Conservation (phyloP, 2,888 invertebrate genomes). For the Caenorhabditis drosophilae region DNA sequence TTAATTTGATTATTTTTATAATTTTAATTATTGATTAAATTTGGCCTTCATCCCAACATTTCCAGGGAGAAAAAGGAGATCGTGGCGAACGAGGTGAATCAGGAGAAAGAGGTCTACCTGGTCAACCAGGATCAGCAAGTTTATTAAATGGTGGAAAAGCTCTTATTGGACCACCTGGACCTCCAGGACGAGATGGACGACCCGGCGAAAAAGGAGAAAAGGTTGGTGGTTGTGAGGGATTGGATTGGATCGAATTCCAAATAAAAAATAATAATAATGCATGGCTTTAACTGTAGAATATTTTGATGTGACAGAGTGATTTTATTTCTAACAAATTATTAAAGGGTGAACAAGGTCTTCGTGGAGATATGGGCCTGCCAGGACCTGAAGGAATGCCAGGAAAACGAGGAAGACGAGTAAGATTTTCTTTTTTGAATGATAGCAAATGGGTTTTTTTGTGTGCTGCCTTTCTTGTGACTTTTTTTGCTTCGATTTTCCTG, state of each 20-base stretch:
- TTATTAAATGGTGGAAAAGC: slow-evolving; percentile 28
- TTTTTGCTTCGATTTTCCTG: background rate
- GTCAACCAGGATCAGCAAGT: slow-evolving; percentile 37
- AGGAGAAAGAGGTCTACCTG: slow-evolving; percentile 45
- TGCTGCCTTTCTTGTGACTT: slow-evolving; percentile 6
- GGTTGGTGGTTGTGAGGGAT: slow-evolving; percentile 32
- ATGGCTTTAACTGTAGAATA: too few relatives aligned
- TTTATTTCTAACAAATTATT: slow-evolving; percentile 6
- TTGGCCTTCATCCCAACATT: background rate
- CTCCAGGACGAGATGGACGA: slow-evolving; percentile 60
- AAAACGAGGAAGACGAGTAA: slow-evolving; percentile 60
- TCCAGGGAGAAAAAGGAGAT: slow-evolving; percentile 67
- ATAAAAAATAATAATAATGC: too few relatives aligned
- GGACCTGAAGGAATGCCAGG: slow-evolving; percentile 63
- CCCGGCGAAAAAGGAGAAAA: slow-evolving; percentile 65
- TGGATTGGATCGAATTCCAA: too few relatives aligned
- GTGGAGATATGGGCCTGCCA: slow-evolving; percentile 58
- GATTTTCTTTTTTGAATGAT: slow-evolving; percentile 17
- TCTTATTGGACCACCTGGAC: slow-evolving; percentile 58
- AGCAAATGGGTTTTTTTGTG: slow-evolving; percentile 2
- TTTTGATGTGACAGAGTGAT: too few relatives aligned
- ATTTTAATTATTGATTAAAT: too few relatives aligned
- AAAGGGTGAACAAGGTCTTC: slow-evolving; percentile 57
- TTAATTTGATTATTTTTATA: too few relatives aligned
- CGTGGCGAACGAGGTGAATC: slow-evolving; percentile 52